These are phyloP conservation scores for Ptychodera flava DNA, from an alignment of 35 echinoderm and acorn worm species.

Conservation along the genomic window DNA sequence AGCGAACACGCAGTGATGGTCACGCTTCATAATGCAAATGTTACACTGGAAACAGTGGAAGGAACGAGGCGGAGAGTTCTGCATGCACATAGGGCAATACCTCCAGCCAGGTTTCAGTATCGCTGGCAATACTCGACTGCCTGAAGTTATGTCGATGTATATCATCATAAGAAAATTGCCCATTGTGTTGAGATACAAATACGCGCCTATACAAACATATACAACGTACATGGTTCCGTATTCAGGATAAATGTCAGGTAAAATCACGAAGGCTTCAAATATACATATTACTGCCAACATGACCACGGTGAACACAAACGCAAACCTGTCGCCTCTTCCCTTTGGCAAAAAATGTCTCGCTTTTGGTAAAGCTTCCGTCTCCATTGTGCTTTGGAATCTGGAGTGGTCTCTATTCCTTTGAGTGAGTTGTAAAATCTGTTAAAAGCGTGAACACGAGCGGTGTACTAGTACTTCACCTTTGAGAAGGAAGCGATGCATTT, in stretches of 20 bases:
- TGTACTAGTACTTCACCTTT: too few species aligned
- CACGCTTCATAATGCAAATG: constrained; percentile 64
- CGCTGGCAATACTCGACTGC: constrained; percentile 55
- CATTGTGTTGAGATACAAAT: constrained; percentile 57
- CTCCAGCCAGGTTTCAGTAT: constrained; percentile 71
- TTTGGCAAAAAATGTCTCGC: constrained; percentile 32
- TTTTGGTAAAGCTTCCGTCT: not conserved
- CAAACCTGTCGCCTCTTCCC: constrained; percentile 29
- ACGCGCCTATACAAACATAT: constrained; percentile 57
- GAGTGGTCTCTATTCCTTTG: too few species aligned
- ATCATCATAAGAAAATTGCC: constrained; percentile 78
- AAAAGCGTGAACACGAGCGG: too few species aligned
- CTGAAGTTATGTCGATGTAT: constrained; percentile 52
- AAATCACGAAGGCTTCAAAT: constrained; percentile 72
- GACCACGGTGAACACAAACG: constrained; percentile 28
- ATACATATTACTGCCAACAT: constrained; percentile 44
- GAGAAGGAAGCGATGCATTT: too few species aligned
- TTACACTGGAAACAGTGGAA: constrained; percentile 69
- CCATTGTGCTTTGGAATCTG: too few species aligned
- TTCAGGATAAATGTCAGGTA: constrained; percentile 47
- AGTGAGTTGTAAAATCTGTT: too few species aligned
- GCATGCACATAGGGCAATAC: constrained; percentile 62
- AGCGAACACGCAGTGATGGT: constrained; percentile 89
- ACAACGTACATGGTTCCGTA: constrained; percentile 30
- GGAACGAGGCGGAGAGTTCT: constrained; percentile 80